These are phyloP conservation scores for Corbicula japonica DNA, from an alignment of 2,888 invertebrate genomes.

Conservation along the genomic window DNA sequence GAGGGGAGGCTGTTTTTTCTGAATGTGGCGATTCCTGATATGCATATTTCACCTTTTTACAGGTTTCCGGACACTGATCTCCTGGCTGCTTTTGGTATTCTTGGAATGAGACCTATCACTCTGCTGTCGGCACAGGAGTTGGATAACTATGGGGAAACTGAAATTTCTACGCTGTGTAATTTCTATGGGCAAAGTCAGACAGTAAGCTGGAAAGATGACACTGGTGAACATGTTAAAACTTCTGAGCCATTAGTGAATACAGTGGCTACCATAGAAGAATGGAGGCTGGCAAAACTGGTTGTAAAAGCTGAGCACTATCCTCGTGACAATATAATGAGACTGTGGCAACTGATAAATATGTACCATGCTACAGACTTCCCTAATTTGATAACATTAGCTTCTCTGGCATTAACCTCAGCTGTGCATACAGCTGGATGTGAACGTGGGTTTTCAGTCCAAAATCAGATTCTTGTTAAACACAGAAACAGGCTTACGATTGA, in stretches of 20 bases:
- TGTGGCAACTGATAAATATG: constrained; percentile 11
- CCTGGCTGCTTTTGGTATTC: constrained; percentile 15
- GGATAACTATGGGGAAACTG: constrained; percentile 23
- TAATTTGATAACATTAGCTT: constrained; percentile 21
- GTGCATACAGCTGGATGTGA: constrained; percentile 32
- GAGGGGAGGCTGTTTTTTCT: no score
- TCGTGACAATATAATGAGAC: constrained; percentile 21
- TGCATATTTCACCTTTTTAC: no score
- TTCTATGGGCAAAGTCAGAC: constrained; percentile 31
- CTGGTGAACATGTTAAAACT: constrained; percentile 9
- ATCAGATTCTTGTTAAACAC: constrained; percentile 9
- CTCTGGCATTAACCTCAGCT: constrained; percentile 24
- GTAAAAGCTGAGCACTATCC: constrained; percentile 31
- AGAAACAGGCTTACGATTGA: constrained; percentile 29
- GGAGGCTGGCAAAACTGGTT: constrained; percentile 23
- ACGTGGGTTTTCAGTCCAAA: constrained; percentile 25
- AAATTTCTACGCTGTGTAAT: constrained; percentile 17
- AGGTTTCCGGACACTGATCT: no score
- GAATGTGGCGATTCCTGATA: no score
- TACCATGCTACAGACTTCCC: constrained; percentile 23
- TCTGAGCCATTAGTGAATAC: constrained; percentile 23
- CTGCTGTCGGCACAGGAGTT: constrained; percentile 14
- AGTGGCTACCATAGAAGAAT: constrained; percentile 26
- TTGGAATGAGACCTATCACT: constrained; percentile 27
- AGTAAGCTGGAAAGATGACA: constrained; percentile 26